A percentile compares a stretch with the other conserved stretches of the same genome.
Evolutionary conservation across 2,888 invertebrate genomes (phyloP).

Genomic region (Malthinus flaveolus): DNA sequence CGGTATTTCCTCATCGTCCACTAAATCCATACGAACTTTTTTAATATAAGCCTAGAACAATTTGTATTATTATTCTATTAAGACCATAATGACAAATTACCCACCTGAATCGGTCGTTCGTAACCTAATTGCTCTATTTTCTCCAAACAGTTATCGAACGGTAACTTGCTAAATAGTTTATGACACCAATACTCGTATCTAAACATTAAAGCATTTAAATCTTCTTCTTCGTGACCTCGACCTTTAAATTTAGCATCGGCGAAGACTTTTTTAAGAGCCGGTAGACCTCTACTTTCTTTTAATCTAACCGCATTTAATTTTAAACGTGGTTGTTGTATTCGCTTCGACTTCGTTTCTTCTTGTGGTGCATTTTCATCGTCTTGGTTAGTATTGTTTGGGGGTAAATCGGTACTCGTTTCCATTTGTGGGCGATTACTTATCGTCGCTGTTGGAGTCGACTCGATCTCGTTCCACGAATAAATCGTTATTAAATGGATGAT

Average conservation of each 20-base stretch:
- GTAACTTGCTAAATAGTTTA: conserved; percentile 84
- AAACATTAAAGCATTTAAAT: conserved; percentile 78
- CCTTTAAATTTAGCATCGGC: conserved; percentile 81
- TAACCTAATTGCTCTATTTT: conserved; percentile 79
- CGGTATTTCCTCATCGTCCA: conserved; percentile 51
- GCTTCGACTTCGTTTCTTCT: conserved; percentile 50
- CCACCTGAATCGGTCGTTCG: conserved; percentile 79
- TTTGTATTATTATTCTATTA: conserved; percentile 1
- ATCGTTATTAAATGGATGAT: conserved; percentile 5
- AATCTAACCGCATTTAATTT: conserved; percentile 72
- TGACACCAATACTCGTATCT: conserved; percentile 93
- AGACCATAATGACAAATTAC: conserved; percentile 41
- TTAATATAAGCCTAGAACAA: conserved; percentile 64
- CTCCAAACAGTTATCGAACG: conserved; percentile 84
- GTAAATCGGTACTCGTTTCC: conserved; percentile 1
- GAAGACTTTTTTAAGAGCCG: conserved; percentile 77
- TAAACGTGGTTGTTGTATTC: conserved; percentile 67
- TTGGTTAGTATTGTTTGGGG: conserved; percentile 4
- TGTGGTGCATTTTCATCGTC: conserved; percentile 37
- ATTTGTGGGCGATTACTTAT: conserved; percentile 25
- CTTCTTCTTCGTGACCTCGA: conserved; percentile 80
- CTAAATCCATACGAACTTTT: conserved; percentile 67
- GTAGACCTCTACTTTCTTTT: conserved; percentile 78
- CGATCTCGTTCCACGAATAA: conserved; percentile 2
- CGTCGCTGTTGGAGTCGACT: not conserved